A percentile compares a stretch with the other conserved stretches of the same genome.
phyloP scores from a whole-genome alignment of 2,888 invertebrate genomes.

The Anthrax anthrax region DNA sequence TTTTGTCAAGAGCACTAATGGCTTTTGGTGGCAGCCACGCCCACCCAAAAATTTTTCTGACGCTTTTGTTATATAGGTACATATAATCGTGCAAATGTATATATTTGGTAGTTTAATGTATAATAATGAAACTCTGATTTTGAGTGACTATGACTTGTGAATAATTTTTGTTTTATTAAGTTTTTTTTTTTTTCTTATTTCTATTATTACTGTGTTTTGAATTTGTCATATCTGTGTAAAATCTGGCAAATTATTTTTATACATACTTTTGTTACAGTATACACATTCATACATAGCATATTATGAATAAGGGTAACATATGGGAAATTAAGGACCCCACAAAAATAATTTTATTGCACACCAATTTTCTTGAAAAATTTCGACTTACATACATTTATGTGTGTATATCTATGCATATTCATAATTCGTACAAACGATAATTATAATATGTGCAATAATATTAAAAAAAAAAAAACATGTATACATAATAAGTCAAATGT shows the following conservation, averaged over 20 bases:
- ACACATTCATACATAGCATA: background rate
- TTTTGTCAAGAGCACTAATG: constrained; percentile 5
- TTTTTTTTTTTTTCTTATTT: background rate
- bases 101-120: no score
- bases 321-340: constrained; percentile 4
- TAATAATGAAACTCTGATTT: no score
- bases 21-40: constrained; percentile 6
- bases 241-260: background rate
- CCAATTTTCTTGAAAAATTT: no score
- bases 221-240: background rate
- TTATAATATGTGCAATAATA: no score
- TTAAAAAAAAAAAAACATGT: no score
- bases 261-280: background rate
- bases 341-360: background rate
- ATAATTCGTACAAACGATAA: no score
- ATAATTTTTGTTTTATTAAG: no score
- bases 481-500: no score
- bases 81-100: no score
- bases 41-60: constrained; percentile 1
- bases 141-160: background rate
- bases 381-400: no score
- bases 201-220: background rate
- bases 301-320: constrained; percentile 6
- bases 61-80: background rate
- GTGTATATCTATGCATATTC: no score